phyloP scores from a whole-genome alignment of 2,888 invertebrate species.

The Polydrusus cervinus region DNA sequence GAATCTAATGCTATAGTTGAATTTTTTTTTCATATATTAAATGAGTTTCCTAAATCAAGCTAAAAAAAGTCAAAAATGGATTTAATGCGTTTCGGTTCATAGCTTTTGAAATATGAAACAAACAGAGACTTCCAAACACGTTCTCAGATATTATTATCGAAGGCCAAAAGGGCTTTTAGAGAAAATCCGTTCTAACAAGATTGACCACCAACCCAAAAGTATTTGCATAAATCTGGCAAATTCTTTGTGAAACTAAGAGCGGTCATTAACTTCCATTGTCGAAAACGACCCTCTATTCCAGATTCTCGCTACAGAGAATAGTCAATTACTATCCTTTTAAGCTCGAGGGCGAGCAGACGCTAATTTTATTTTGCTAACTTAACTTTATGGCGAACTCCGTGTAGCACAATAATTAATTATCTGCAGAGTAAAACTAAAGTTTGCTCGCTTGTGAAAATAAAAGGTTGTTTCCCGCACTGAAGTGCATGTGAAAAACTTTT shows the following conservation, averaged over 20 bases:
- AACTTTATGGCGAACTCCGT: conserved; percentile 55
- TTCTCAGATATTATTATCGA: neutral
- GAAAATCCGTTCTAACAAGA: conserved; percentile 44
- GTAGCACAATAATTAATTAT: conserved; percentile 55
- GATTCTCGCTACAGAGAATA: conserved; percentile 54
- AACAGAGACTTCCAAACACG: too few relatives aligned
- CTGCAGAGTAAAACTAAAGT: conserved; percentile 54
- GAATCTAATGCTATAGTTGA: too few relatives aligned
- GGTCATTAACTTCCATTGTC: conserved; percentile 55
- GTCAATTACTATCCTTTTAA: conserved; percentile 57
- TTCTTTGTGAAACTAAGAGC: conserved; percentile 55
- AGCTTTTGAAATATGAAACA: too few relatives aligned
- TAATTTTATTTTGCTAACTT: conserved; percentile 56
- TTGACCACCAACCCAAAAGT: conserved; percentile 50
- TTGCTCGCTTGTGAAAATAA: conserved; percentile 52
- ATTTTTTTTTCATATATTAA: too few relatives aligned
- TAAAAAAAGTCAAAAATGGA: too few relatives aligned
- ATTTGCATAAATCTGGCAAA: conserved; percentile 55
- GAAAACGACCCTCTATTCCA: conserved; percentile 51
- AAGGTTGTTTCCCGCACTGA: conserved; percentile 49
- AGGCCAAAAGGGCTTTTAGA: conserved; percentile 22
- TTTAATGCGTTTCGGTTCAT: too few relatives aligned
- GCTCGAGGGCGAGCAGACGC: conserved; percentile 54
- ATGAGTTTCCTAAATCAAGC: too few relatives aligned
- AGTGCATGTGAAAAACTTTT: conserved; percentile 52